Base-by-base conservation (phyloP, 2,113 vertebrate genomes). In the Larimichthys polyactis region DNA sequence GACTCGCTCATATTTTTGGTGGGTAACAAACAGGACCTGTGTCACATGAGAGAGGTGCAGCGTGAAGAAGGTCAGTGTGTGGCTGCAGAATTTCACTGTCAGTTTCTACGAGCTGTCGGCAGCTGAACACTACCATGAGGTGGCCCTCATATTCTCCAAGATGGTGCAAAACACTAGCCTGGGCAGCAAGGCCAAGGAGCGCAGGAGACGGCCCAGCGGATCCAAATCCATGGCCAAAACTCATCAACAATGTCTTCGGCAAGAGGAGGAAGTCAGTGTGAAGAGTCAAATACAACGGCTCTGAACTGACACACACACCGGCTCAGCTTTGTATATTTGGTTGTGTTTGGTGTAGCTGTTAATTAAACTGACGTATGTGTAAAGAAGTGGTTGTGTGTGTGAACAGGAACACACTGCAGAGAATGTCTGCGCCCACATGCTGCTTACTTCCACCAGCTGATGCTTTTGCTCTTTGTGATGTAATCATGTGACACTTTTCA, bases 11-110 rank as follows among this genome's bases (percentile, higher is more conserved):
- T 98, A 51, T 92, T 96, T 87, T 82, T 98, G 87, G 96, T 98
- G 82, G 97, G 96, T 29, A 98, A 98, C 87, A 98, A 98, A 79
- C 96, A 96, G 84, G 97, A 98, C 92, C 92, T 97, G 49, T 96
- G 97, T 74, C 97, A 97, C 44, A 78, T 96, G 91, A 91, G 96
- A 11, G 96, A 97, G 75, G 96, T 97, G 49, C 91, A 90, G 78
- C 93, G 93, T 82, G 96, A 97, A 11, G 97, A 98, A 90, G 97
- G 96, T 16, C 95, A 96, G 58, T 92, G 93, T 63, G 78, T 98
- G 76, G 96, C 97, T 0, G 15, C 89, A 0, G 96, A 97, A 20
- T 89, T 91, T 83, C 94, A 72, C 24, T 96, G 96, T 83, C 96
- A 96, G 0, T 98, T n/a, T 97, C 91, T 96, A 93, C 32, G 97